phyloP scores from a whole-genome alignment of 1,140 invertebrate species.

The Cotesia vestalis region DNA sequence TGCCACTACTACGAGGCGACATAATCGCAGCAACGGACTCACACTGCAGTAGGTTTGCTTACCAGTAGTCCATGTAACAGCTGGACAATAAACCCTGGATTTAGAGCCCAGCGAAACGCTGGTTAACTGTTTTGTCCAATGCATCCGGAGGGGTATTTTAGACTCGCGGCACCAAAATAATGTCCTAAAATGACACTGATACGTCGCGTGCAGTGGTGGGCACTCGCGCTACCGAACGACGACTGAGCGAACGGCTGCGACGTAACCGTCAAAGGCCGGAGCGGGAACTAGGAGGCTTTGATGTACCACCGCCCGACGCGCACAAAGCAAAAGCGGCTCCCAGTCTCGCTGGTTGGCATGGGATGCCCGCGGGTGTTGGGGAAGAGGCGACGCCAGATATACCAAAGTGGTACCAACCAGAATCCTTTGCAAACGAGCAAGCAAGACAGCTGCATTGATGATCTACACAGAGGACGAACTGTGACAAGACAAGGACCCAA shows the following conservation, averaged over 20 bases:
- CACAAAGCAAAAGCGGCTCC: constrained; percentile 63
- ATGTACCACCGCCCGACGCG: constrained; percentile 63
- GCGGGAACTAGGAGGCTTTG: constrained; percentile 63
- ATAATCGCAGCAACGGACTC: constrained; percentile 31
- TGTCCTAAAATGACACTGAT: constrained; percentile 16
- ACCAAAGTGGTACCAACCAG: constrained; percentile 18
- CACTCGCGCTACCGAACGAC: constrained; percentile 61
- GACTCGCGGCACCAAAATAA: not conserved
- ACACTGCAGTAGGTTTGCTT: no score
- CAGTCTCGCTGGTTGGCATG: constrained; percentile 57
- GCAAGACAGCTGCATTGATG: constrained; percentile 30
- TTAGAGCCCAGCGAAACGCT: not conserved
- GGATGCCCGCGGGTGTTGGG: constrained; percentile 46
- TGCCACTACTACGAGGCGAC: constrained; percentile 46
- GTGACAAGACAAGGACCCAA: not conserved
- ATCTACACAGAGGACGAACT: constrained; percentile 42
- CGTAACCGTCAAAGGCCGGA: constrained; percentile 63
- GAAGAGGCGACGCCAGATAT: constrained; percentile 38
- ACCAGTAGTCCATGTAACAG: not conserved
- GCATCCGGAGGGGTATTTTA: not conserved
- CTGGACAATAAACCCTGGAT: not conserved
- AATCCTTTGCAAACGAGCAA: constrained; percentile 32
- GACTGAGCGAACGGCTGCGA: constrained; percentile 62
- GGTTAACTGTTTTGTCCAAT: not conserved
- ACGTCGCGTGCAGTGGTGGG: constrained; percentile 38